Conservation (phyloP, 2,113 vertebrate species). For the Arizona elegans region DNA sequence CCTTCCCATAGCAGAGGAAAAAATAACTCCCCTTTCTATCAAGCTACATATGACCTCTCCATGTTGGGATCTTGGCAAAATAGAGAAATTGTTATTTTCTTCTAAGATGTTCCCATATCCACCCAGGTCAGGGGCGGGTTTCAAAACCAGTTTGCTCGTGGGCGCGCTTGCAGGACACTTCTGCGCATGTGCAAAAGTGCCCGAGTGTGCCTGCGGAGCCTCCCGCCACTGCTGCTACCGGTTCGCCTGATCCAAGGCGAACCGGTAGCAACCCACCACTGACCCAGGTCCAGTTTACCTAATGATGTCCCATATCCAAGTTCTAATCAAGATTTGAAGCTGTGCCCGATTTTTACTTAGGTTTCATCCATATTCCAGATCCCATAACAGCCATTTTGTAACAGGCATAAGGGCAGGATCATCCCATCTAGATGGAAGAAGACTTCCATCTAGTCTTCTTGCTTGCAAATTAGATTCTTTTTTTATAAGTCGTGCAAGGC, state of each 20-base stretch:
- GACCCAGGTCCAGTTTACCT: background rate
- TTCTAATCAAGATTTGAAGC: background rate
- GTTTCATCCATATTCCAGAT: background rate
- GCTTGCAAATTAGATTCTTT: background rate
- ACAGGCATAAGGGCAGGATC: background rate
- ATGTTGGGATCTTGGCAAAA: background rate
- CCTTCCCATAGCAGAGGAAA: background rate
- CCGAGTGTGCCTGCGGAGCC: too few relatives aligned
- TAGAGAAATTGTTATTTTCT: background rate
- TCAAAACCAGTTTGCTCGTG: too few relatives aligned
- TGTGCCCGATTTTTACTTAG: background rate
- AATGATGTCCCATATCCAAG: background rate
- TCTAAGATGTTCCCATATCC: background rate
- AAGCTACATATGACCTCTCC: background rate
- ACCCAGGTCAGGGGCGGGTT: background rate
- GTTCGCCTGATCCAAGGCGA: too few relatives aligned
- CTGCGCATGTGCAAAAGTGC: too few relatives aligned
- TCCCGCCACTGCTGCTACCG: too few relatives aligned
- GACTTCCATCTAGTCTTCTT: background rate
- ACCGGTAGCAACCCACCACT: too few relatives aligned
- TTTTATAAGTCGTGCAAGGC: background rate
- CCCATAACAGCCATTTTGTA: background rate
- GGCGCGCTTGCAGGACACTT: too few relatives aligned
- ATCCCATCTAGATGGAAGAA: too few relatives aligned
- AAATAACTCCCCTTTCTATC: background rate